Percentiles rank a stretch among this genome's conserved stretches.
Evolutionary conservation across 1,140 invertebrate genomes (phyloP).

Genomic region (Drosophila seguyi): DNA sequence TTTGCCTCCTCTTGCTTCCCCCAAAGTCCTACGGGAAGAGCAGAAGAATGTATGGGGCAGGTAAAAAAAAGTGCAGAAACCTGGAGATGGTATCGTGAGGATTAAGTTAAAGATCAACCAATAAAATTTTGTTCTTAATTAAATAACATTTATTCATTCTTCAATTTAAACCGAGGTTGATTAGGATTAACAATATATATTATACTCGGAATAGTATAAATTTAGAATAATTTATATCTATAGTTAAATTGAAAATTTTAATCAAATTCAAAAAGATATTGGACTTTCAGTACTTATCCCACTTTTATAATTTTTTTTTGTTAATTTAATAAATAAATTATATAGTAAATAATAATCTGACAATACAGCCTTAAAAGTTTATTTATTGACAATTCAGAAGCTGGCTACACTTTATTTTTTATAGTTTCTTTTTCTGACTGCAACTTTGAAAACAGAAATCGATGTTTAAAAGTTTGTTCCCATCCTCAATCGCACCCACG

Average conservation of each 20-base stretch:
- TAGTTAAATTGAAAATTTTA: neutral
- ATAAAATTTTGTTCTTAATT: neutral
- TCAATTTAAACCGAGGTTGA: neutral
- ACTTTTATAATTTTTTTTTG: too few species aligned
- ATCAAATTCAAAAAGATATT: neutral
- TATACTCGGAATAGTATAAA: too few species aligned
- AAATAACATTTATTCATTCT: neutral
- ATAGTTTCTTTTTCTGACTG: neutral
- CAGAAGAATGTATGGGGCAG: slow-evolving; percentile 24
- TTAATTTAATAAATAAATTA: neutral
- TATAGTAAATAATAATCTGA: too few species aligned
- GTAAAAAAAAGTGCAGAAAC: slow-evolving; percentile 41
- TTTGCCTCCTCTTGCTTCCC: neutral
- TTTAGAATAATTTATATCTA: neutral
- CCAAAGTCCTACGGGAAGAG: neutral
- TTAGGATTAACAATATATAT: neutral
- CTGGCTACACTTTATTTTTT: slow-evolving; percentile 2
- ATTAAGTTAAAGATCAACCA: slow-evolving; percentile 9
- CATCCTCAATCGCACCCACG: slow-evolving; percentile 30
- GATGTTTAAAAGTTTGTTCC: neutral
- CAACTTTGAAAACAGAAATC: neutral
- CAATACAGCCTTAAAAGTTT: neutral
- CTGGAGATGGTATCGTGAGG: slow-evolving; percentile 40
- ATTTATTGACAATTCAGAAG: neutral
- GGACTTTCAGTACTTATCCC: neutral